Evolutionary conservation across 1,140 invertebrate genomes (phyloP), one percentile per base, ranked within the genome.

Genomic region (Eufriesea mexicana): DNA sequence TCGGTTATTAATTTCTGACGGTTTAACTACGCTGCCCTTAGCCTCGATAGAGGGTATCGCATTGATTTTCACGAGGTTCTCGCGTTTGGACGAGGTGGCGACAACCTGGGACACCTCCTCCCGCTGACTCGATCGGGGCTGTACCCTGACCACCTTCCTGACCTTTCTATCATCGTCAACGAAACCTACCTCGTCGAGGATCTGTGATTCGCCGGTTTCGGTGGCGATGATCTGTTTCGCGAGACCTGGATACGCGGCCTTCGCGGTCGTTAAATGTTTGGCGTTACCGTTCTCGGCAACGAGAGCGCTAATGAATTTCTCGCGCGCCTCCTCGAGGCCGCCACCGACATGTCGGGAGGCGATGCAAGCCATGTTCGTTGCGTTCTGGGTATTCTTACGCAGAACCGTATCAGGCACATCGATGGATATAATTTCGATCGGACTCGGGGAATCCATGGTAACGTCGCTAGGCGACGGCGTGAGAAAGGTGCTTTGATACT

Each of bases 401-500:
- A 95, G 83, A 54, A 95, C 93, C 61, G 93, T 92, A 72, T 94
- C 94, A 78, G 94, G 93, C 35, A 95, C 91, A 81, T 94, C 92
- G 74, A 94, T 93, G 80, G 93, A 95, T 86, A 92, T 93, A 73
- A 92, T 92, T 87, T 91, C 91, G 84, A 92, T 83, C 66, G 95
- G 94, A 89, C 92, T 95, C 68, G 94, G 94, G 57, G 94, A 95
- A 84, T 94, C 94, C 94, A 95, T 95, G 66, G 92, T 92, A 49
- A 95, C 90, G 89, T 96, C 95, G 83, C 93, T 95, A 76, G 95
- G 95, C 62, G 95, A 96, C 59, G 95, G 95, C 85, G 95, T 95
- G 85, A 95, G 91, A 85, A 94, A 92, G 73, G 92, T 90, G 85
- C 84, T 91, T 70, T 92, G 86, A 71, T 93, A 93, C 89, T 93